A percentile compares a stretch with the other conserved stretches of the same genome.
phyloP scores from a whole-genome alignment of 2,888 invertebrate species.

The Mantis religiosa region DNA sequence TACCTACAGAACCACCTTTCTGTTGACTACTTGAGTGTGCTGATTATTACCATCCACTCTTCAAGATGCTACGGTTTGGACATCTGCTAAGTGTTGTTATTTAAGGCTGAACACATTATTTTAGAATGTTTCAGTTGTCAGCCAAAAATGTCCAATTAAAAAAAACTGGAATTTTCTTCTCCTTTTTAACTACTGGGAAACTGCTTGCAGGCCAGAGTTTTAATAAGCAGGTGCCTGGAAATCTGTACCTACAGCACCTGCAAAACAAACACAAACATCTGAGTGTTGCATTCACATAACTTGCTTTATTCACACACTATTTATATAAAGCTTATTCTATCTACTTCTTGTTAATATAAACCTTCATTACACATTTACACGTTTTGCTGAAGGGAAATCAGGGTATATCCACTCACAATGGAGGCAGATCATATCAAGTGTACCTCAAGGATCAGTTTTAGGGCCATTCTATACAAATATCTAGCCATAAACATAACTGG shows the following conservation, averaged over 20 bases:
- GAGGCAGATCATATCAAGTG: too few relatives aligned
- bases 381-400: too few relatives aligned
- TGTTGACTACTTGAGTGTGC: not conserved
- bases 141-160: not conserved
- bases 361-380: too few relatives aligned
- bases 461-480: too few relatives aligned
- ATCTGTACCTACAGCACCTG: conserved; percentile 42
- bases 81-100: not conserved
- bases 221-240: conserved; percentile 46
- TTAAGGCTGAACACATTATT: not conserved
- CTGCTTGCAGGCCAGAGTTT: conserved; percentile 12
- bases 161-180: not conserved
- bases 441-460: too few relatives aligned
- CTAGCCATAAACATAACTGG: too few relatives aligned
- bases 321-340: too few relatives aligned
- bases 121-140: not conserved
- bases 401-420: too few relatives aligned
- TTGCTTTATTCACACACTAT: not conserved
- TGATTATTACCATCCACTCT: not conserved
- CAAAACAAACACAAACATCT: conserved; percentile 20
- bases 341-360: too few relatives aligned
- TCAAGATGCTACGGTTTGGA: not conserved
- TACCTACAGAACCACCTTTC: not conserved
- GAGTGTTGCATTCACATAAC: too few relatives aligned
- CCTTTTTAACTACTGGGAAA: not conserved